These are phyloP conservation scores for Papilio protenor DNA, from an alignment of 2,888 invertebrate species.

Conservation along the genomic window DNA sequence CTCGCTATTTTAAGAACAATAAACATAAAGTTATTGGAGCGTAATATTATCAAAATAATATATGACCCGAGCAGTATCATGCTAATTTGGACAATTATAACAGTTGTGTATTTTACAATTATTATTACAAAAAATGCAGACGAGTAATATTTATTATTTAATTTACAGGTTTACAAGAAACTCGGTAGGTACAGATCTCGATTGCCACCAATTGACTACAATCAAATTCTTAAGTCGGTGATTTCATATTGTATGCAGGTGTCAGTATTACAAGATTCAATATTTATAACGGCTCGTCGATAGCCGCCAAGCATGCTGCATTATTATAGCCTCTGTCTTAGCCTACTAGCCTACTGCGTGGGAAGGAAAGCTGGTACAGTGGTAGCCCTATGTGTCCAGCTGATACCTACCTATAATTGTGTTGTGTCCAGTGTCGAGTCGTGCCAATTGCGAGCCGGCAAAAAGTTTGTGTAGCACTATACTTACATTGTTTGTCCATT, in stretches of 20 bases:
- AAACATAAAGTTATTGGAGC: not conserved
- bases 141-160: too few relatives aligned
- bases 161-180: too few relatives aligned
- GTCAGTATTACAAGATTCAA: not conserved
- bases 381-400: not conserved
- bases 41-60: not conserved
- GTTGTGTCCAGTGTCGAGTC: not conserved
- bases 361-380: not conserved
- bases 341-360: not conserved
- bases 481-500: conserved; percentile 30
- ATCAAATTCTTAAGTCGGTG: not conserved
- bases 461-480: conserved; percentile 3
- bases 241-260: not conserved
- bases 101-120: too few relatives aligned
- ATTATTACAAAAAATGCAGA: too few relatives aligned
- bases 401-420: not conserved
- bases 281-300: not conserved
- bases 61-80: not conserved
- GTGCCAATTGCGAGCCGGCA: not conserved
- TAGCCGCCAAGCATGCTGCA: too few relatives aligned
- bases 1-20: not conserved
- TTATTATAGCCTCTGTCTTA: too few relatives aligned
- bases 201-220: not conserved
- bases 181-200: too few relatives aligned
- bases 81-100: not conserved